Evolutionary conservation across 2,113 vertebrate species (phyloP).

Genomic region (Pachyramphus minor): DNA sequence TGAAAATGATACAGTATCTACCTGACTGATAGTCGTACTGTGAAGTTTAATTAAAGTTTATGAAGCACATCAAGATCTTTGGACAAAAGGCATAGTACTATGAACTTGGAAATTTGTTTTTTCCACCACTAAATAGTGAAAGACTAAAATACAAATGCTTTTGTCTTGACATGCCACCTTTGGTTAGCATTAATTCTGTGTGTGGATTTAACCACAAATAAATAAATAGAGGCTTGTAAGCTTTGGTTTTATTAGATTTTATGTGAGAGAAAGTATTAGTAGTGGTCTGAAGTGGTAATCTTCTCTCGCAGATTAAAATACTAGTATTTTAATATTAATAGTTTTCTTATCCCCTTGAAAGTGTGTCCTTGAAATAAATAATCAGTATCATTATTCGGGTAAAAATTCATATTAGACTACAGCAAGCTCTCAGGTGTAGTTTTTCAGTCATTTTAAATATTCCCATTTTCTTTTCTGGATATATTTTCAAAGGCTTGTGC

Average conservation of each 20-base stretch:
- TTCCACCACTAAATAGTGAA: not conserved
- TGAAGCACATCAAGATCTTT: conserved; percentile 26
- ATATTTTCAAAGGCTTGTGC: not conserved
- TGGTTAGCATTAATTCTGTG: not conserved
- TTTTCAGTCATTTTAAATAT: not conserved
- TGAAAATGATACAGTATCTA: conserved; percentile 27
- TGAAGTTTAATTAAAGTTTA: conserved; percentile 48
- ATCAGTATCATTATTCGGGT: not conserved
- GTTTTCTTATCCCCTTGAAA: not conserved
- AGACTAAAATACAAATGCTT: not conserved
- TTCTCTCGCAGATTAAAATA: not conserved
- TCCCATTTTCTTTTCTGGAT: not conserved
- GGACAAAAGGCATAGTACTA: not conserved
- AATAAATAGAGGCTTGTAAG: not conserved
- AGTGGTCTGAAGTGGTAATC: not conserved
- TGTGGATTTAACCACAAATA: not conserved
- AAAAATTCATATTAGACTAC: not conserved
- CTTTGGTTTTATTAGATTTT: not conserved
- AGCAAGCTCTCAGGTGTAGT: not conserved
- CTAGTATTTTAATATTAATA: not conserved
- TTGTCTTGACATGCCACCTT: not conserved
- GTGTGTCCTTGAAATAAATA: not conserved
- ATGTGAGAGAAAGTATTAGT: not conserved
- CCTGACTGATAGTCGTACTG: not conserved
- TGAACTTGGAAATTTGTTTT: conserved; percentile 1